Percentiles rank a stretch among this genome's conserved stretches.
These are phyloP conservation scores for Dynastes grantii DNA, from an alignment of 2,888 invertebrate species.

Conservation along the genomic window DNA sequence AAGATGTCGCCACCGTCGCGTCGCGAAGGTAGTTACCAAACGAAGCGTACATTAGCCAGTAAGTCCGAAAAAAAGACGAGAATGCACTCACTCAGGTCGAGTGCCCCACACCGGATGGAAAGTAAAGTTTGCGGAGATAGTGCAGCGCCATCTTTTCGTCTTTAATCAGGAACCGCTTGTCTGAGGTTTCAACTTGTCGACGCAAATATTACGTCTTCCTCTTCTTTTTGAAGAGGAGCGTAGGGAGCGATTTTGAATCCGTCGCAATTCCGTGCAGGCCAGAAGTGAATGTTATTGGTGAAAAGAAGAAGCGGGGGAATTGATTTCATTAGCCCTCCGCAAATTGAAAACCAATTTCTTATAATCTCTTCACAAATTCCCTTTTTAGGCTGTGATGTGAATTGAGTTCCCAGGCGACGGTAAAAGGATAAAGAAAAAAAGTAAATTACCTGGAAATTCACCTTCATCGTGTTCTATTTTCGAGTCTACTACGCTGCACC, in stretches of 20 bases:
- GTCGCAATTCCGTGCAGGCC: too few species aligned
- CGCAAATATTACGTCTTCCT: not conserved
- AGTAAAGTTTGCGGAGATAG: not conserved
- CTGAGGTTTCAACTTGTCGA: slow-evolving; percentile 21
- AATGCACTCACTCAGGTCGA: not conserved
- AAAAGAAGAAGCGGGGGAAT: slow-evolving; percentile 30
- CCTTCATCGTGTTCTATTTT: slow-evolving; percentile 16
- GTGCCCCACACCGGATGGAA: not conserved
- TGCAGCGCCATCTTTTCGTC: not conserved
- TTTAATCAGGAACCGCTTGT: slow-evolving; percentile 38
- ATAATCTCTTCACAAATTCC: slow-evolving; percentile 44
- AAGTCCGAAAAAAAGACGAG: not conserved
- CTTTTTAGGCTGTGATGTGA: slow-evolving; percentile 38
- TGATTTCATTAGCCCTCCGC: slow-evolving; percentile 51
- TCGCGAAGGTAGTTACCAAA: not conserved
- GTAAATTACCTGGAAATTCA: slow-evolving; percentile 47
- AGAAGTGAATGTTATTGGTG: too few species aligned
- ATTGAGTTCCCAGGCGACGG: slow-evolving; percentile 44
- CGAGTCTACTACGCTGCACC: not conserved
- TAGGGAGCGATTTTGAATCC: too few species aligned
- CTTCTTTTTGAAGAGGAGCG: too few species aligned
- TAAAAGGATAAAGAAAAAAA: slow-evolving; percentile 31
- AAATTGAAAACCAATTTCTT: slow-evolving; percentile 53
- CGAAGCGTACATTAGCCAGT: not conserved
- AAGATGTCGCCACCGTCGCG: slow-evolving; percentile 15